Evolutionary conservation across 2,888 invertebrate genomes (phyloP), one percentile per base, ranked within the genome.

Genomic region (Epinotia ramella): DNA sequence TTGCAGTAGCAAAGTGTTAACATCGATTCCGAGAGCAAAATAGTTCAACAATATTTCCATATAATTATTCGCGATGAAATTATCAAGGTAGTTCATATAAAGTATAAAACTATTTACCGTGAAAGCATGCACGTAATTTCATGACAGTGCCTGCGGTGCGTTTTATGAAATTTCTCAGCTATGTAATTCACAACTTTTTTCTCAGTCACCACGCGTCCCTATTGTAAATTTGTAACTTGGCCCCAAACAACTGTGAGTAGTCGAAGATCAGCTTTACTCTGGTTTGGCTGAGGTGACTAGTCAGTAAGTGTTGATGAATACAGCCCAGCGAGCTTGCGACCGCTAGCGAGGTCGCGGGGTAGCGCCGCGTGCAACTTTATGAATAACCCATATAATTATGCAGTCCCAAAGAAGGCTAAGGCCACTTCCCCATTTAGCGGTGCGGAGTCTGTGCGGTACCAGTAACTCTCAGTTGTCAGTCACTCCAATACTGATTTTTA

Each of bases 111-210:
- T 28, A 65, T 65, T 49, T 40, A 59, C 0, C 9, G 16, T 44
- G 40, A 24, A 57, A 13, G 40, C 20, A 44, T 68, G 68, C 40
- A 6, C 24, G 40, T 57, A 20, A 68, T 59, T 67, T 67, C 18
- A 56, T 44, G 40, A 20, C 20, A 57, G 20, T 57, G 33, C 66
- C 66, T 56, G 40, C 40, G 20, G 67, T 18, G 56, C 67, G 11
- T 68, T 68, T 57, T 68, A 68, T 68, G 57, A 68, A 57, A 68
- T 44, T 57, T 20, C 57, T 57, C 20, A 13, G 40, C 11, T 16
- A 4, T 49, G 49, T 16, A 16, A 49, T 49, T 49, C 49, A 49
- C 5, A 49, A 49, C 5, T 5, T 5, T 16, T 49, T 49, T 13
- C 16, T 49, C 13, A 49, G 16, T 49, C 16, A 49, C 49, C 49